These are phyloP conservation scores for Noctua fimbriata DNA, from an alignment of 2,888 invertebrate species.

Conservation along the genomic window DNA sequence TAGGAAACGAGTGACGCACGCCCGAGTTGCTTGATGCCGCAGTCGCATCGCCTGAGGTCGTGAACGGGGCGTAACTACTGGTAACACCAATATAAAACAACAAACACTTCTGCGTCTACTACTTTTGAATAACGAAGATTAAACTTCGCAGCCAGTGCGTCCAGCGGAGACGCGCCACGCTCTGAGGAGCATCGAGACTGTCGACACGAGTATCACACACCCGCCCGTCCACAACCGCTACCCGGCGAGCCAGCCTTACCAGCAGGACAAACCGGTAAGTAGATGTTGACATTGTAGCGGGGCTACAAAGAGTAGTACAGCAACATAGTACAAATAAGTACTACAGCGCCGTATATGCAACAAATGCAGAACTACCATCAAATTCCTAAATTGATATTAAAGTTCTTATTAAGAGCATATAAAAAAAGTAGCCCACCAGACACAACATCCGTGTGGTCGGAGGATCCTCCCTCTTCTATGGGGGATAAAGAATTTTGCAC, in stretches of 20 bases:
- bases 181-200: conserved; percentile 73
- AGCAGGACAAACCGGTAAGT: conserved; percentile 73
- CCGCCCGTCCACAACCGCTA: conserved; percentile 58
- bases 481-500: background rate
- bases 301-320: background rate
- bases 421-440: background rate
- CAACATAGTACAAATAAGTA: background rate
- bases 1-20: background rate
- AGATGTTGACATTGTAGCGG: background rate
- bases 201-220: conserved; percentile 60
- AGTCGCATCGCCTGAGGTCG: background rate
- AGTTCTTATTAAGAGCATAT: background rate
- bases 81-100: background rate
- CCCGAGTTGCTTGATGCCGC: background rate
- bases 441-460: background rate
- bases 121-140: conserved; percentile 10
- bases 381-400: background rate
- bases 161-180: conserved; percentile 60
- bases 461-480: background rate
- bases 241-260: conserved; percentile 52
- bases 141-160: conserved; percentile 34
- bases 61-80: conserved; percentile 1
- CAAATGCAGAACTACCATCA: background rate
- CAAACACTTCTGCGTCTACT: background rate
- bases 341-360: background rate